These are phyloP conservation scores for Excalfactoria chinensis DNA, from an alignment of 2,113 vertebrate genomes.

Conservation along the genomic window DNA sequence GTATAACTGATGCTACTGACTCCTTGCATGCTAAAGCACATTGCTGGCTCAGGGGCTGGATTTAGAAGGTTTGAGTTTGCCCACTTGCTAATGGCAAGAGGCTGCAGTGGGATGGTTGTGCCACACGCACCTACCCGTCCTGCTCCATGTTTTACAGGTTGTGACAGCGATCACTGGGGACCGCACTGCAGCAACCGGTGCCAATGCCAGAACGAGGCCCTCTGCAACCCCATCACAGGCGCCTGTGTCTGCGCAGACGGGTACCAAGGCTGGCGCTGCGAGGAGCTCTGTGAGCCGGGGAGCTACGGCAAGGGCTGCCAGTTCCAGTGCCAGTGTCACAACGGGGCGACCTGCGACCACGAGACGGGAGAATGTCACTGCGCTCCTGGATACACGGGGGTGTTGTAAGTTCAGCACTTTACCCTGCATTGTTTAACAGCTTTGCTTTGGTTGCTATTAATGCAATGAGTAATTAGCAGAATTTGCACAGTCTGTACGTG, in stretches of 20 bases:
- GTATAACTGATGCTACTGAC: neutral
- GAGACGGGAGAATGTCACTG: constrained; percentile 96
- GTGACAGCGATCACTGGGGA: constrained; percentile 96
- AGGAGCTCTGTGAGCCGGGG: constrained; percentile 89
- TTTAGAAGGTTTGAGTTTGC: neutral
- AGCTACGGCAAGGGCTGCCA: constrained; percentile 95
- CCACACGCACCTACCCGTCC: neutral
- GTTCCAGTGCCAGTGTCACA: constrained; percentile 91
- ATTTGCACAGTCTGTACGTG: accelerated
- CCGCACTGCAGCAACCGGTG: constrained; percentile 98
- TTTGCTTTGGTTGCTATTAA: neutral
- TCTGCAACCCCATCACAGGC: constrained; percentile 98
- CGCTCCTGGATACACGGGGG: constrained; percentile 91
- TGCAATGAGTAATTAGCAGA: neutral
- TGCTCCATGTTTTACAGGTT: constrained; percentile 82
- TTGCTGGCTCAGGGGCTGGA: neutral
- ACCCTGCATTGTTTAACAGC: neutral
- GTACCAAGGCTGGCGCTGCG: constrained; percentile 96
- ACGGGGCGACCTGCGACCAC: constrained; percentile 93
- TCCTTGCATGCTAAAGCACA: neutral
- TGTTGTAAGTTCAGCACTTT: constrained; percentile 86
- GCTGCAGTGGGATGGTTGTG: accelerated
- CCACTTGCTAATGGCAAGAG: neutral
- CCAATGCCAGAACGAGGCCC: constrained; percentile 95
- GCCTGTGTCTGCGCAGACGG: constrained; percentile 95